These are phyloP conservation scores for Poecilia wingei DNA, from an alignment of 2,797 vertebrate genomes.

Conservation along the genomic window DNA sequence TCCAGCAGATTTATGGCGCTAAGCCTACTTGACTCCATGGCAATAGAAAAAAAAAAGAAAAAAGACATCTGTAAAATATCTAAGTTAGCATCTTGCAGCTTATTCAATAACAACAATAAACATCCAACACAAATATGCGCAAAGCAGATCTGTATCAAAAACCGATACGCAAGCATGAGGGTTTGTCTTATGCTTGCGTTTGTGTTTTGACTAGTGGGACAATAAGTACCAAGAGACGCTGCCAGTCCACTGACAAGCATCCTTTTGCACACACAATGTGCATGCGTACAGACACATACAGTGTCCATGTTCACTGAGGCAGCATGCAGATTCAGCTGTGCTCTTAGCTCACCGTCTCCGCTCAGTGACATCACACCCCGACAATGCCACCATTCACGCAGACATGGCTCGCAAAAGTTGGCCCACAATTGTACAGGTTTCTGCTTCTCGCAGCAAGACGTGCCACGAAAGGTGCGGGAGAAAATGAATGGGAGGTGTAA, in stretches of 20 bases:
- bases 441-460: constrained; percentile 82
- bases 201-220: constrained; percentile 57
- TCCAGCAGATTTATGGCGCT: constrained; percentile 24
- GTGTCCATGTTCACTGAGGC: constrained; percentile 39
- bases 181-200: constrained; percentile 47
- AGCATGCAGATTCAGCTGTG: constrained; percentile 91
- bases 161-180: constrained; percentile 34
- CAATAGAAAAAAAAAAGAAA: constrained; percentile 28
- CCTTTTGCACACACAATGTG: constrained; percentile 33
- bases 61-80: constrained; percentile 8
- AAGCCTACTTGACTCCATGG: constrained; percentile 28
- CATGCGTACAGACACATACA: constrained; percentile 45
- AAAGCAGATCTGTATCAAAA: constrained; percentile 45
- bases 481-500: constrained; percentile 62
- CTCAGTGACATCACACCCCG: constrained; percentile 91
- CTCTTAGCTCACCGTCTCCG: constrained; percentile 92
- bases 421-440: constrained; percentile 67
- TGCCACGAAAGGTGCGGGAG: constrained; percentile 56
- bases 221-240: constrained; percentile 40
- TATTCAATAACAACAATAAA: constrained; percentile 35
- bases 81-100: background rate
- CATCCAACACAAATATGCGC: constrained; percentile 32
- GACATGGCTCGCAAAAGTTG: constrained; percentile 91
- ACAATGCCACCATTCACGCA: constrained; percentile 99
- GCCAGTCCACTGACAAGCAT: constrained; percentile 41